phyloP scores from a whole-genome alignment of 2,113 vertebrate genomes.

The Felis catus region DNA sequence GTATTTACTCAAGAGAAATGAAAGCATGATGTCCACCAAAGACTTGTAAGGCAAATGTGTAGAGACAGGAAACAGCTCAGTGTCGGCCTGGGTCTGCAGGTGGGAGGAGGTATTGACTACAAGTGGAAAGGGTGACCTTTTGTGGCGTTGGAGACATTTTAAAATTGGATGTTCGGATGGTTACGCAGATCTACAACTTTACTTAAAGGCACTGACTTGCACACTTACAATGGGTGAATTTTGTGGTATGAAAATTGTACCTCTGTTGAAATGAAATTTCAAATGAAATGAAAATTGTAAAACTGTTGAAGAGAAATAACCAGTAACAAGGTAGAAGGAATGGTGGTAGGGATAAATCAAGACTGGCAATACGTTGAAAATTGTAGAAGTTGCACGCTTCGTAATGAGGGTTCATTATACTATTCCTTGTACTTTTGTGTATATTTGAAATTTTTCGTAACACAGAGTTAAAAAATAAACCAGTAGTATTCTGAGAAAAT shows the following conservation, averaged over 20 bases:
- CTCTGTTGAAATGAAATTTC: too few species aligned
- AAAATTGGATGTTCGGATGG: not conserved
- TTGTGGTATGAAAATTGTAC: not conserved
- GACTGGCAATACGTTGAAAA: not conserved
- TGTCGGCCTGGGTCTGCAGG: not conserved
- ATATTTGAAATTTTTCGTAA: not conserved
- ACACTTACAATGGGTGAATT: not conserved
- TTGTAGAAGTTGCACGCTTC: not conserved
- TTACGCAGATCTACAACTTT: not conserved
- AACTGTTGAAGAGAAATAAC: not conserved
- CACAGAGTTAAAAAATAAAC: not conserved
- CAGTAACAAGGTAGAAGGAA: not conserved
- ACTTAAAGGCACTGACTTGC: not conserved
- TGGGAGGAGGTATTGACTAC: not conserved
- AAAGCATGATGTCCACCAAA: not conserved
- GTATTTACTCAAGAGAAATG: not conserved
- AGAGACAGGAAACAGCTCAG: not conserved
- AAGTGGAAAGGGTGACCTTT: not conserved
- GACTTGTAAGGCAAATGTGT: not conserved
- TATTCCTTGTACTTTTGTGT: not conserved
- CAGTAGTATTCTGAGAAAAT: not conserved
- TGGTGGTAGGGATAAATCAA: not conserved
- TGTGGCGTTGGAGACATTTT: not conserved
- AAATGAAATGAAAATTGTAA: not conserved
- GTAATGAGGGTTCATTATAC: not conserved